Base-by-base conservation (phyloP, 1,140 invertebrate species). In the Radopholus similis region DNA sequence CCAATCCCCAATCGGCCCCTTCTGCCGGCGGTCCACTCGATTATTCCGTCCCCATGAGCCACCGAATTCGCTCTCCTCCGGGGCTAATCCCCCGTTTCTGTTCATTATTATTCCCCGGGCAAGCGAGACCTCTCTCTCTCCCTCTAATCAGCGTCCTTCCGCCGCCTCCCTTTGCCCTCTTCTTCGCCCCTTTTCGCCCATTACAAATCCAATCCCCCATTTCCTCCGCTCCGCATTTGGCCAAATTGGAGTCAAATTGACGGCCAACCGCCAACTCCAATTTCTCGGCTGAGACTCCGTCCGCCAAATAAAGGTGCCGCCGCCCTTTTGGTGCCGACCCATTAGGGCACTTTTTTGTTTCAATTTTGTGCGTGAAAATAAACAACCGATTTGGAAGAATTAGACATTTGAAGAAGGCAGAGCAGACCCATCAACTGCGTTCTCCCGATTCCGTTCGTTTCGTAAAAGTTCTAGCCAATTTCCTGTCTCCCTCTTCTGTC, bases 201-300 rank as follows among this genome's bases (percentile, higher is more conserved):
- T 26, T 51, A 28, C 47, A 26, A 51, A 51, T 51, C 47, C 47
- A 51, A 51, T 51, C 30, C 47, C 23, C 47, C 18, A 23, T n/a
- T n/a, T n/a, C n/a, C n/a, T n/a, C 38, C 11, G 11, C 38, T 42
- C 18, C 38, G 11, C 47, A 21, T 26, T 26, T 26, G 18, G 47
- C 5, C 47, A 51, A 51, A 51, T 51, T 51, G 47, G 47, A 26
- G 47, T 51, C 47, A 51, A 47, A 51, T 51, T 51, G 23, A 26
- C 23, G 0, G 9, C 18, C 47, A 21, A n/a, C 44, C 42, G 13
- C 6, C 44, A 11, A 8, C 26, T 18, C 47, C 47, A 51, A 42
- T 42, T n/a, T n/a, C n/a, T n/a, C n/a, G n/a, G n/a, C n/a, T n/a
- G n/a, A n/a, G n/a, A n/a, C n/a, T n/a, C n/a, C n/a, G n/a, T n/a